Base-by-base conservation (phyloP, 2,113 vertebrate genomes). In the Natator depressus region DNA sequence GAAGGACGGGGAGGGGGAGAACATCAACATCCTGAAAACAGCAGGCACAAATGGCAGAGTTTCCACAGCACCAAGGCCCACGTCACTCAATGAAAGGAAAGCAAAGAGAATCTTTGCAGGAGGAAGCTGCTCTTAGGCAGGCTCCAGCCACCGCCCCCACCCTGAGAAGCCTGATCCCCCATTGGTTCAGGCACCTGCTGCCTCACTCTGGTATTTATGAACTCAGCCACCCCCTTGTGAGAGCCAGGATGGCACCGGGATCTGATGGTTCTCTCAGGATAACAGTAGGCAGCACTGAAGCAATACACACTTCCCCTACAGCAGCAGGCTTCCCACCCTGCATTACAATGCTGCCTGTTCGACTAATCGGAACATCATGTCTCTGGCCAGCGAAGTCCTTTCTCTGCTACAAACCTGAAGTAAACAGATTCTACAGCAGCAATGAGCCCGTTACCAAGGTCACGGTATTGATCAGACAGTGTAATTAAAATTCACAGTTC, bases 401-500 rank as follows among this genome's bases (percentile, higher is more conserved):
- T 97, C 97, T 98, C 97, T 97, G 92, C 86, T 94, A 96, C 87
- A 97, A 97, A 95, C 88, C 96, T 85, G 93, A 95, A 97, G 96
- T 95, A 98, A 98, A 98, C 98, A 98, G 98, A 98, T 98, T 98
- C 97, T 98, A 98, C 96, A 96, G 98, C 95, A 96, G 98, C 97
- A 97, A 96, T 88, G 83, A 98, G 98, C 94, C 97, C 87, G 98
- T 98, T 98, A 97, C 98, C 98, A 98, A 98, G 98, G 98, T 93
- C 98, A 98, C 98, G 65, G 96, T 98, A 98, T 98, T 98, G 98
- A 98, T 98, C 96, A 97, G 57, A 0, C 27, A 80, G 85, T 31
- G 90, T 96, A 98, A 98, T 98, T 97, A 98, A 96, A 96, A 98
- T 97, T 96, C 98, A 97, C 96, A 95, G 96, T 89, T 96, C 97